Base-by-base conservation (phyloP, 2,888 invertebrate species). In the Acleris cristana region DNA sequence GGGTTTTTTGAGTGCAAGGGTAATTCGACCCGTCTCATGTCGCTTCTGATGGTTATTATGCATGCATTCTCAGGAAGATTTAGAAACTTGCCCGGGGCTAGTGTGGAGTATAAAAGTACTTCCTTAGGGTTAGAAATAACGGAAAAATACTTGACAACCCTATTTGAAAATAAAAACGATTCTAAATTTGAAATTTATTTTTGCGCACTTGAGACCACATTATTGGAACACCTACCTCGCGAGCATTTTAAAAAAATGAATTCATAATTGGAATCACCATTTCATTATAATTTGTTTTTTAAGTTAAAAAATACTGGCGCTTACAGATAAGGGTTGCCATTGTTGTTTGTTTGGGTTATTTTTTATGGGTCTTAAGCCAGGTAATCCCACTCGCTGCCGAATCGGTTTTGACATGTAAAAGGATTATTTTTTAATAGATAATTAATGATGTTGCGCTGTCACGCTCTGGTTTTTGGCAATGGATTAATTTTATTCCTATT, bases 21-120 rank as follows among this genome's bases (percentile, higher is more conserved):
- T 87, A 90, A 91, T 82, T 81, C 90, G 90, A 89, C 84, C 82
- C 76, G 79, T 79, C 80, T 78, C 80, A 82, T 80, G 81, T 82
- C 74, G 81, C 84, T 85, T 81, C 80, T 82, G 84, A 86, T 86
- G 87, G 86, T 89, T 90, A 89, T 88, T 91, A 92, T 90, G 90
- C 90, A 90, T 84, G 85, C 84, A 81, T 92, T 92, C 92, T 92
- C 92, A 90, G 89, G 91, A 88, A 84, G 92, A 91, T 91, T 92
- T 92, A 76, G 75, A 75, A 76, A 74, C 74, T 82, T 52, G 91
- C 92, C 89, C 70, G 70, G 84, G 90, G 92, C 92, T 73, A 82
- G 73, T 82, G 82, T 82, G 78, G 75, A 83, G 81, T 74, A 77
- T 76, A 72, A 72, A 74, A 80, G 76, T 77, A 75, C 82, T 87